Base-by-base conservation (phyloP, 1,140 invertebrate species). In the Drosophila chauvacae region DNA sequence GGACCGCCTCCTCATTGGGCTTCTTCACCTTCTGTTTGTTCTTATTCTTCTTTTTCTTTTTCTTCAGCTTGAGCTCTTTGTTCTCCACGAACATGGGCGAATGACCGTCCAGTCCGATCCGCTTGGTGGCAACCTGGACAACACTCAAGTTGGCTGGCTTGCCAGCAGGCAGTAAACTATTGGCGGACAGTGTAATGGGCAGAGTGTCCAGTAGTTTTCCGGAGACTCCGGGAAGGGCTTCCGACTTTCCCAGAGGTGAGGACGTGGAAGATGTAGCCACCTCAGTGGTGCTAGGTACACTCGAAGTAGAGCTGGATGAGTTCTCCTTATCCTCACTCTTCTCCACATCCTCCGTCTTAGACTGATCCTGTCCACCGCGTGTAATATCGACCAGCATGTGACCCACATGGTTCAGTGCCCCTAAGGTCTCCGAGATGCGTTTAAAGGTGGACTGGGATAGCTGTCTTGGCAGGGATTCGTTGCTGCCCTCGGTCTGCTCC, bases 361-460 rank as follows among this genome's bases (percentile, higher is more conserved):
- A 33, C 18, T 50, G 68, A 20, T 92, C 85, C 44, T 92, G 90
- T 2, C 91, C 92, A 5, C 94, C 94, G 4, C 94, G 92, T 2
- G 95, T 97, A 93, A 96, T 96, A 76, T 97, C 97, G 0, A 97
- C 96, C 55, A 97, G 94, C 85, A 97, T 97, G 83, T 95, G 95
- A 0, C 96, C 97, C 0, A 97, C 96, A 16, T 96, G 97, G 75
- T 97, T 97, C 6, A 96, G 92, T 18, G 96, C 96, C 4, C 95
- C 96, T 10, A 95, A 88, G 4, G 95, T 95, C 92, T 95, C 95
- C 2, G 95, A 95, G 88, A 95, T 95, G 75, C 93, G 94, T 62
- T 94, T 94, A 48, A 95, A 95, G 1, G 95, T 94, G 6, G 94
- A 94, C 16, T 94, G 93, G 10, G 94, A 95, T 3, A 95, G 85